Evolutionary conservation across 2,888 invertebrate genomes (phyloP), one percentile per base, ranked within the genome.

Genomic region (Brenthis daphne): DNA sequence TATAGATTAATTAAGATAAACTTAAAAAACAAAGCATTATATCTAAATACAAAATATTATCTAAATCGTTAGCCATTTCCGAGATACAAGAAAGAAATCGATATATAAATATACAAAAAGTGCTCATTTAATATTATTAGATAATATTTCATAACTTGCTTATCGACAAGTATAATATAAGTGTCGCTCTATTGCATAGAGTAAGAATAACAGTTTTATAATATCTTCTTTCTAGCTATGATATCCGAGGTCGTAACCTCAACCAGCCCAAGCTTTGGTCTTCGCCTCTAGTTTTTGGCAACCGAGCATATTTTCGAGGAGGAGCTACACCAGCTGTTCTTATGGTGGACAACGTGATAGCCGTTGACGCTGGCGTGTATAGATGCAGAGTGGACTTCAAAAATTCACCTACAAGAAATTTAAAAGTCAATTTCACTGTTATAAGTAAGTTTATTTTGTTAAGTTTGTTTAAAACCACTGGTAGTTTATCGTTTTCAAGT

Each of bases 351-450:
- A 94, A 94, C 80, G 96, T 97, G 69, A 94, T 94, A 72, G 96
- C 96, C 75, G 93, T 93, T 67, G 98, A 98, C 82, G 96, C 95
- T 12, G 98, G 97, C 56, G 94, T 97, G 61, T 98, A 98, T 89
- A 94, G 97, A 75, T 98, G 98, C 88, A 94, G 98, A 74, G 97
- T 98, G 56, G 98, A 98, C 92, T 98, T 98, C 93, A 96, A 96
- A 85, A 96, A 96, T 84, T 96, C 97, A 20, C 97, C 97, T 3
- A 98, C 98, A 37, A 95, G 97, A 77, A 97, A 98, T 88, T 95
- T 97, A 80, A 96, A 96, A 94, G 97, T 98, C 89, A 97, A 97
- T 92, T 95, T 98, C 83, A 97, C 97, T 81, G 96, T 98, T 80
- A 97, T 98, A 89, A 96, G 98, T 98, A 93, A 97, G 97, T 95